Conservation (phyloP, 2,113 vertebrate genomes). For the Caracal caracal region DNA sequence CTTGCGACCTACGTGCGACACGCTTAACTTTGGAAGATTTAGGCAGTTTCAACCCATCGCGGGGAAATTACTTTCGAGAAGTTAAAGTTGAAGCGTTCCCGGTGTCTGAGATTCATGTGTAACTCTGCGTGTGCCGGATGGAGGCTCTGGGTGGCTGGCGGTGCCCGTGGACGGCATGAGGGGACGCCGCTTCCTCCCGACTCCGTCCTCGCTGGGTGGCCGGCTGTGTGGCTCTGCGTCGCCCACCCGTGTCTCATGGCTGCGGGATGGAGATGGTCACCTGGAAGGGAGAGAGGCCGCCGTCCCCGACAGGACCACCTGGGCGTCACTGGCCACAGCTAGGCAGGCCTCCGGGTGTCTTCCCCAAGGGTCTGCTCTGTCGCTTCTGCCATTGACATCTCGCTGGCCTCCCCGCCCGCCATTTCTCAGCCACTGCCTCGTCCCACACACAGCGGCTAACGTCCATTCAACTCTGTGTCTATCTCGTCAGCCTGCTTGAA, state of each 20-base stretch:
- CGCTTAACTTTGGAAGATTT: neutral
- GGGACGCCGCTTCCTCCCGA: neutral
- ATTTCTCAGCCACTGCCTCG: neutral
- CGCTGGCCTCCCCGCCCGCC: too few relatives aligned
- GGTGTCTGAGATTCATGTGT: neutral
- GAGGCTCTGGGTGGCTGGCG: rapidly evolving
- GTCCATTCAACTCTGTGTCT: neutral
- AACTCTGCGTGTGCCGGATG: rapidly evolving
- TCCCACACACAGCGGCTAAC: too few relatives aligned
- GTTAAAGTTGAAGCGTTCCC: neutral
- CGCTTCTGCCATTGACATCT: neutral
- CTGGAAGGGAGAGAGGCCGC: neutral
- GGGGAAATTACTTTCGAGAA: neutral
- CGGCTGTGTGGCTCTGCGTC: neutral
- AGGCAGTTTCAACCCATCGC: neutral
- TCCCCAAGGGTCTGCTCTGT: neutral
- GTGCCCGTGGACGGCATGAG: neutral
- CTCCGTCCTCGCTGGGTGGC: neutral
- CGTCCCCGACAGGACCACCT: neutral
- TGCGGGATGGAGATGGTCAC: neutral
- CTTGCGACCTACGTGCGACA: neutral
- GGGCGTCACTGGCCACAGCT: too few relatives aligned
- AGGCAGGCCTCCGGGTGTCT: neutral
- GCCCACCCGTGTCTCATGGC: neutral
- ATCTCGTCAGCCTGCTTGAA: neutral